Evolutionary conservation across 2,888 invertebrate species (phyloP).

Genomic region (Mellilla xanthometata): DNA sequence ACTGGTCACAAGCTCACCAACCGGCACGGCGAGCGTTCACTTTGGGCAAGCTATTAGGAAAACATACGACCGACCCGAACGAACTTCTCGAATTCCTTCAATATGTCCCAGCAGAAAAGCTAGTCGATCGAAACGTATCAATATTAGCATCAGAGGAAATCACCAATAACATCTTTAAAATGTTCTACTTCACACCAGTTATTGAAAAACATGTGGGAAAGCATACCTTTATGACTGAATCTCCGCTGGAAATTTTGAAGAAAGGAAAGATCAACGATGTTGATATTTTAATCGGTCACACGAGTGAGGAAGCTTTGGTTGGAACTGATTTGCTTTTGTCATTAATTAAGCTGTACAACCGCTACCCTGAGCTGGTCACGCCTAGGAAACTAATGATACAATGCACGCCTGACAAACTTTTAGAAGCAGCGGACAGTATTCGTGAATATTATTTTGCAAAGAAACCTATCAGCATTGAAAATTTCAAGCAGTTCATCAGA

Average conservation of each 20-base stretch:
- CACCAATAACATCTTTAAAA: slow-evolving; percentile 36
- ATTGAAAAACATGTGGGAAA: slow-evolving; percentile 54
- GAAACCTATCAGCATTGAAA: slow-evolving; percentile 27
- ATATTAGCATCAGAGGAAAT: slow-evolving; percentile 43
- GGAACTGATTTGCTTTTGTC: too few relatives aligned
- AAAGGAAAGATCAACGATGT: slow-evolving; percentile 72
- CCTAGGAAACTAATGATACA: slow-evolving; percentile 37
- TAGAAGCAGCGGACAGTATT: slow-evolving; percentile 35
- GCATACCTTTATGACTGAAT: slow-evolving; percentile 45
- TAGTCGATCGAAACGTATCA: slow-evolving; percentile 38
- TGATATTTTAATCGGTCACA: slow-evolving; percentile 87
- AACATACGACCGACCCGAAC: slow-evolving; percentile 44
- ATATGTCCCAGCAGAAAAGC: slow-evolving; percentile 41
- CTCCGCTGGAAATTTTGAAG: slow-evolving; percentile 40
- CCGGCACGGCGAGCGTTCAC: slow-evolving; percentile 44
- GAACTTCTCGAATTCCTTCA: slow-evolving; percentile 50
- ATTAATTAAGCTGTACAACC: slow-evolving; percentile 14
- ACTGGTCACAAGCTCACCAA: slow-evolving; percentile 46
- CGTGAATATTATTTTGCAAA: slow-evolving; percentile 36
- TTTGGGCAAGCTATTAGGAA: slow-evolving; percentile 48
- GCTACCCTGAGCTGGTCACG: slow-evolving; percentile 35
- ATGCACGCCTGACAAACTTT: slow-evolving; percentile 26
- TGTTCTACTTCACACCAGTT: slow-evolving; percentile 51
- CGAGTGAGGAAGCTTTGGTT: slow-evolving; percentile 47
- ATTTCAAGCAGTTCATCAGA: slow-evolving; percentile 24